Evolutionary conservation across 1,140 invertebrate genomes (phyloP).

Genomic region (Melipona quadrifasciata): DNA sequence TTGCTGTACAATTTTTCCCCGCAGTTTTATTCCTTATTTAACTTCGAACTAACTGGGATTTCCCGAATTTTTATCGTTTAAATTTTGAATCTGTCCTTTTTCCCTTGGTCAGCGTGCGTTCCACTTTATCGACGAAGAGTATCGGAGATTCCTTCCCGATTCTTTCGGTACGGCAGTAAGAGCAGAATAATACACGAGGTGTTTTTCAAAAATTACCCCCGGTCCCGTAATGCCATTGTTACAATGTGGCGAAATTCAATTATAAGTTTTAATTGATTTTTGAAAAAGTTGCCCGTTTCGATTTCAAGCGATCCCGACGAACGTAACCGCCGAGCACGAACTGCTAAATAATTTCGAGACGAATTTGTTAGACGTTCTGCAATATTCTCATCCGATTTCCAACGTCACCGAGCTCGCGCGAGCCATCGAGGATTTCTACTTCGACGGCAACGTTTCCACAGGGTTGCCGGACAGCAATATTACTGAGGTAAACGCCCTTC

Average conservation of each 20-base stretch:
- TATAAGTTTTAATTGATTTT: conserved; percentile 2
- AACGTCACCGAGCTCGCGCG: conserved; percentile 47
- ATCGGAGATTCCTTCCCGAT: accelerated
- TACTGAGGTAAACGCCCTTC: conserved; percentile 38
- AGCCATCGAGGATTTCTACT: conserved; percentile 67
- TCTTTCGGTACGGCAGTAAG: background rate
- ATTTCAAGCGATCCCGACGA: conserved; percentile 25
- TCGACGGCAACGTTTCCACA: conserved; percentile 32
- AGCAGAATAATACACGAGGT: background rate
- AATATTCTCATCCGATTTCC: conserved; percentile 27
- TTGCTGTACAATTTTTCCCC: too few species aligned
- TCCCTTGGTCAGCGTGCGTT: too few species aligned
- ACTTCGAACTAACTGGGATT: too few species aligned
- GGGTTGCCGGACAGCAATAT: conserved; percentile 31
- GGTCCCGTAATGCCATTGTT: too few species aligned
- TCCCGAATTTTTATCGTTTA: background rate
- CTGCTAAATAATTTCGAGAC: conserved; percentile 48
- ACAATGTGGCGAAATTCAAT: background rate
- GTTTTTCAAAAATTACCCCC: background rate
- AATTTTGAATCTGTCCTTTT: background rate
- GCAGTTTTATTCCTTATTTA: too few species aligned
- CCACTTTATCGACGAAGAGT: background rate
- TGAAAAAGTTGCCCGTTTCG: background rate
- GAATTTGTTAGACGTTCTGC: conserved; percentile 2
- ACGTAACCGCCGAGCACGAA: background rate